Evolutionary conservation across 2,888 invertebrate genomes (phyloP), one percentile per base, ranked within the genome.

Genomic region (Rhagophthalmus giganteus): DNA sequence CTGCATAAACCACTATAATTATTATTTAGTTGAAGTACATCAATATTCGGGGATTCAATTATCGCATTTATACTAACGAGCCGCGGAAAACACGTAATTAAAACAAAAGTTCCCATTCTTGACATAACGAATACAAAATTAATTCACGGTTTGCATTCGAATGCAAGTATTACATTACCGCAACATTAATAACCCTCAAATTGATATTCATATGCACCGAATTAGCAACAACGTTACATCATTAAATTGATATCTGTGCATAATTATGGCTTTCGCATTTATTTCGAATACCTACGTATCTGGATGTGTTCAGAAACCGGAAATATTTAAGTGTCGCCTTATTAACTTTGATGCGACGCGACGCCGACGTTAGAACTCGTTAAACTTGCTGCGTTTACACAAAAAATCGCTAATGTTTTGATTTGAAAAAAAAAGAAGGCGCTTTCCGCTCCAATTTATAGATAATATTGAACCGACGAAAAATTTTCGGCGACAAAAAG

Each of bases 91-190:
- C 44, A 44, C 34, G 24, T 44, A 48, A 48, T 42, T 54, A 45
- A 54, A 54, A 49, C 49, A 49, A 38, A 45, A 48, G 54, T 48
- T 49, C 25, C 33, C 45, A 39, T 54, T 49, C 54, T 54, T 49
- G 49, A 54, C 54, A 45, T 49, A 49, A 54, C 45, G 54, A 54
- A 49, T 44, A 40, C 24, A 34, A 38, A 49, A 49, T 45, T 47
- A 47, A 53, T 42, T 42, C 38, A 28, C 14, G 47, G 42, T 33
- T 48, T 44, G 44, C 42, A 48, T 53, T 32, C 39, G 28, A 44
- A 41, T 37, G 32, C 42, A 49, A 54, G 45, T 45, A 54, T 45
- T 31, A 40, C 45, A 33, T 49, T 49, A 49, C 54, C 49, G 31
- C 54, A 49, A 24, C 30, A 39, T 53, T 51, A 51, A 51, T 37